Evolutionary conservation across 2,113 vertebrate species (phyloP), one percentile per base, ranked within the genome.

Genomic region (Amazona guildingii): DNA sequence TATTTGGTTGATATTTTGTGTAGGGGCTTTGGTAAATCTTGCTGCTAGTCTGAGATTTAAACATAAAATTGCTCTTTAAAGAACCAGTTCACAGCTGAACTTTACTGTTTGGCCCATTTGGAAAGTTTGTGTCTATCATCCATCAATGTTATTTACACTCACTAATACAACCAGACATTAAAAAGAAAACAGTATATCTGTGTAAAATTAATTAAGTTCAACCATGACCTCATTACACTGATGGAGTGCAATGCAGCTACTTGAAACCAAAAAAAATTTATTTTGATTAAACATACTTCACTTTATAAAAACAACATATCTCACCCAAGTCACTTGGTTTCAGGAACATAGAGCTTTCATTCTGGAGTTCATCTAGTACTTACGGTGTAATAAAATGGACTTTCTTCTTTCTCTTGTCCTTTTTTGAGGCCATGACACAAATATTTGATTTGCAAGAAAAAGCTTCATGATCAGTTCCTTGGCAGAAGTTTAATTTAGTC

Each of bases 211-310:
- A 96, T 92, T 91, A 94, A 83, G 85, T 94, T 93, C 80, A 97
- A 94, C 96, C 16, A 1, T 96, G 94, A 97, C 86, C 83, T 91
- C 95, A 94, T 96, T 97, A 91, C 39, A 64, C 31, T 97, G 96
- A 98, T 97, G 82, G 49, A 98, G 85, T 91, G 43, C 66, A 84
- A 29, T 52, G 18, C 61, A 92, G 49, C 66, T 95, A 84, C 76
- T 44, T 86, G 88, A 92, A 97, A 95, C n/a, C 97, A 98, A 97
- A 98, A 96, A 82, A 93, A 80, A 93, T 94, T 90, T 78, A 68
- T 92, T 95, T 95, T 96, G n/a, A 94, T 95, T 95, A 92, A 92
- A 80, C 80, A 66, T 75, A 49, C 11, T 91, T 83, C 62, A 85
- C 15, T 79, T 92, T 94, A 83, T 93, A 88, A 83, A 94, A 90